A percentile compares a stretch with the other conserved stretches of the same genome.
These are phyloP conservation scores for Anoncus sp. DNA, from an alignment of 2,888 invertebrate species.

Conservation along the genomic window DNA sequence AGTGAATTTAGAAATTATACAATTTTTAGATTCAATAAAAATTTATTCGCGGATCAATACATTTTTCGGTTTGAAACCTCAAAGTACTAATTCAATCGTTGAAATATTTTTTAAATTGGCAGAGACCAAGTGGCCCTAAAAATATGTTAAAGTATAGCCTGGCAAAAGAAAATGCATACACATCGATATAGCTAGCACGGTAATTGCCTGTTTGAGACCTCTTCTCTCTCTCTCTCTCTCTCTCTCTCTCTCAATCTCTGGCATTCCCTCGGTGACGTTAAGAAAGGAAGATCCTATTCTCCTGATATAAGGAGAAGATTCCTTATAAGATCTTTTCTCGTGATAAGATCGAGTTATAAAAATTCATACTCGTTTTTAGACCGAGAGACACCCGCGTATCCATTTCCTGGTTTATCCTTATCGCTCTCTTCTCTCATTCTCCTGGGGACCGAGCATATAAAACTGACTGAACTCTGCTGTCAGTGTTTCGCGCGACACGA, in stretches of 20 bases:
- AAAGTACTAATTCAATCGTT: neutral
- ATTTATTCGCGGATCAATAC: no score
- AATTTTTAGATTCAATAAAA: no score
- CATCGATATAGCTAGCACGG: slow-evolving; percentile 57
- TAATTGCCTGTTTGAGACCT: slow-evolving; percentile 63
- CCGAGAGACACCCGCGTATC: slow-evolving; percentile 69
- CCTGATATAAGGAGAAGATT: slow-evolving; percentile 40
- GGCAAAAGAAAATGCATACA: slow-evolving; percentile 32
- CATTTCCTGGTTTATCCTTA: slow-evolving; percentile 72
- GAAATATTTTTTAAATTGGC: slow-evolving; percentile 1
- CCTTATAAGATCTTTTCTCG: slow-evolving; percentile 63
- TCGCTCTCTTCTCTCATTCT: slow-evolving; percentile 74
- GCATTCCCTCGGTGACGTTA: slow-evolving; percentile 38
- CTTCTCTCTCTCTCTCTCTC: slow-evolving; percentile 36
- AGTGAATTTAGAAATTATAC: no score
- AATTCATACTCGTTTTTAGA: slow-evolving; percentile 76
- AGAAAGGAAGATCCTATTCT: slow-evolving; percentile 57
- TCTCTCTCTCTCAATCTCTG: no score
- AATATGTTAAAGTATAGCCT: slow-evolving; percentile 32
- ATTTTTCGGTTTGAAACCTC: neutral
- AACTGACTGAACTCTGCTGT: slow-evolving; percentile 69
- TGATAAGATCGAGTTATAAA: slow-evolving; percentile 80
- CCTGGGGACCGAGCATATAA: slow-evolving; percentile 74
- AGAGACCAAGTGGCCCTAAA: slow-evolving; percentile 1
- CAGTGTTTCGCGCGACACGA: slow-evolving; percentile 62